Conservation (phyloP, 2,888 invertebrate genomes). For the Clanis bilineata region DNA sequence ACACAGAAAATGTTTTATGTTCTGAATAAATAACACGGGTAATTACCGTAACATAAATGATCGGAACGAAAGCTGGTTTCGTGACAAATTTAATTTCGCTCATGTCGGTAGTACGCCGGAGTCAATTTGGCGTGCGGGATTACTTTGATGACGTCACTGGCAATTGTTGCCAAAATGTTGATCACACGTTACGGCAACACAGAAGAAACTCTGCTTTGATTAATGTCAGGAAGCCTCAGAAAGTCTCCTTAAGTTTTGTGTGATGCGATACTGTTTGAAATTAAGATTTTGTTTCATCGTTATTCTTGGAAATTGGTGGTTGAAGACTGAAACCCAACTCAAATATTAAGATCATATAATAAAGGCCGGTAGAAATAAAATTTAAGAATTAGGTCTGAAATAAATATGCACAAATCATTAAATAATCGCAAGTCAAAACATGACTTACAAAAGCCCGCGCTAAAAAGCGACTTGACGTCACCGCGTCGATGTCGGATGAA, state of each 20-base stretch:
- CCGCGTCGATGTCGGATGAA: no score
- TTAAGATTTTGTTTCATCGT: not conserved
- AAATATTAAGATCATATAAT: no score
- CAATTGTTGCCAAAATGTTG: constrained; percentile 15
- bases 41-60: constrained; percentile 20
- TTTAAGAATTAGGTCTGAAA: no score
- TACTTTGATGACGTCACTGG: constrained; percentile 18
- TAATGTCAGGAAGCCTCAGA: not conserved
- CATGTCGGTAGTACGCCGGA: constrained; percentile 20
- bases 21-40: constrained; percentile 1
- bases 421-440: no score
- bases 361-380: no score
- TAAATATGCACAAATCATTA: no score
- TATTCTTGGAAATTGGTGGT: no score
- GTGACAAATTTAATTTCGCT: constrained; percentile 26
- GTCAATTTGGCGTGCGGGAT: constrained; percentile 25
- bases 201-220: not conserved
- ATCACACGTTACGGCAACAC: not conserved
- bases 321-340: no score
- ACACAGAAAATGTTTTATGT: constrained; percentile 3
- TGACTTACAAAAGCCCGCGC: no score
- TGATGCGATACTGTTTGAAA: not conserved
- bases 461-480: no score
- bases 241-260: not conserved
- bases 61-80: constrained; percentile 24